Percentiles rank a stretch among this genome's conserved stretches.
phyloP scores from a whole-genome alignment of 2,113 vertebrate genomes.

The Clarias gariepinus region DNA sequence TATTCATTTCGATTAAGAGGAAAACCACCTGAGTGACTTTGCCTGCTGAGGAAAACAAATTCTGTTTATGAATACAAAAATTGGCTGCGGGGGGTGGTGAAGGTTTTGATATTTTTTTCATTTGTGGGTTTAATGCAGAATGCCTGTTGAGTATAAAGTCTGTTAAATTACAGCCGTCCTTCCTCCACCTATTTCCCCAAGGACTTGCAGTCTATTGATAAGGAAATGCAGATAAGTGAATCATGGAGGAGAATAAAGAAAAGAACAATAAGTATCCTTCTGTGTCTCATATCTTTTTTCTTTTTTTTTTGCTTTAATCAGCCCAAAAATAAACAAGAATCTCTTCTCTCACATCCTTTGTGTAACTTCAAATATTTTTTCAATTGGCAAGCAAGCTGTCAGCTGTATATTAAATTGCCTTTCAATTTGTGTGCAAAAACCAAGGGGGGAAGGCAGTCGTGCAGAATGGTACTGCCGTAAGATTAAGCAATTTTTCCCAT shows the following conservation, averaged over 20 bases:
- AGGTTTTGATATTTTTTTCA: constrained; percentile 31
- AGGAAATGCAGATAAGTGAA: constrained; percentile 40
- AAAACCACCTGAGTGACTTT: constrained; percentile 29
- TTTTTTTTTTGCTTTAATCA: not conserved
- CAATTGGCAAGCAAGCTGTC: constrained; percentile 33
- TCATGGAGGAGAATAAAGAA: constrained; percentile 3
- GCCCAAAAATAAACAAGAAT: not conserved
- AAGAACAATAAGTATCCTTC: constrained; percentile 10
- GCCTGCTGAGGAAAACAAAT: constrained; percentile 37
- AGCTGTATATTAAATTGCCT: constrained; percentile 34
- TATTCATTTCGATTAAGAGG: constrained; percentile 41
- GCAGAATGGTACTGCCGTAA: constrained; percentile 3
- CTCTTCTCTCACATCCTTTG: not conserved
- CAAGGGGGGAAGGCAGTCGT: constrained; percentile 19
- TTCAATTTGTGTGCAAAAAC: constrained; percentile 23
- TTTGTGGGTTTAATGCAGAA: constrained; percentile 42
- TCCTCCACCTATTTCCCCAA: constrained; percentile 39
- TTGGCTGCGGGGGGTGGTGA: not conserved
- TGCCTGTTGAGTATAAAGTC: constrained; percentile 44
- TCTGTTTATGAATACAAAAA: constrained; percentile 36
- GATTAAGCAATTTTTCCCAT: constrained; percentile 18
- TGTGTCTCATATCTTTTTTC: not conserved
- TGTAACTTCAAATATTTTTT: constrained; percentile 37
- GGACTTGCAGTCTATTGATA: constrained; percentile 43
- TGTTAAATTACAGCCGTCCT: constrained; percentile 47